A percentile compares a stretch with the other conserved stretches of the same genome.
Conservation (phyloP, 2,113 vertebrate genomes). For the Vulpes lagopus region DNA sequence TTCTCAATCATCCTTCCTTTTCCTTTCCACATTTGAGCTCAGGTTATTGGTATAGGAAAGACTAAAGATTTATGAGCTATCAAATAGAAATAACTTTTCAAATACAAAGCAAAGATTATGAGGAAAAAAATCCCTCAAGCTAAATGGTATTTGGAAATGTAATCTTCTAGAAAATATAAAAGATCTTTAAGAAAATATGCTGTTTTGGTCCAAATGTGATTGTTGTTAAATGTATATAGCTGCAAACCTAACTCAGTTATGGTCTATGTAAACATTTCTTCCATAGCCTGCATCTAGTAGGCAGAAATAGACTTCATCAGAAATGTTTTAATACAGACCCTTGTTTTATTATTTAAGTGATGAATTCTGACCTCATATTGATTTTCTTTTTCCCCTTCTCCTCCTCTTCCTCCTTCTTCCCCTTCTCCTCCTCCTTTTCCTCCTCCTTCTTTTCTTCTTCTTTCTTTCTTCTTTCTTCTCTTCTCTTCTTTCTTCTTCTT, state of each 20-base stretch:
- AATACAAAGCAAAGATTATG: slow-evolving; percentile 19
- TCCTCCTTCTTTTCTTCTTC: background rate
- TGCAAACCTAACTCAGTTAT: background rate
- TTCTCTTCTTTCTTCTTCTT: too few relatives aligned
- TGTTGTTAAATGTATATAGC: background rate
- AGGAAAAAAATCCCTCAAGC: background rate
- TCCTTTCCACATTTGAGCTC: background rate
- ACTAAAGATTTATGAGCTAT: slow-evolving; percentile 63
- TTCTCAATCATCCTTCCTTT: slow-evolving; percentile 42
- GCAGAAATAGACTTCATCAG: background rate
- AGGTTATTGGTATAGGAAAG: slow-evolving; percentile 10
- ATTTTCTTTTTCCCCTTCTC: background rate
- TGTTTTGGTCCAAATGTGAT: slow-evolving; percentile 13
- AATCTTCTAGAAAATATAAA: slow-evolving; percentile 64
- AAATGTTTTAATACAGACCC: background rate
- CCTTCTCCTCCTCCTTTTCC: too few relatives aligned
- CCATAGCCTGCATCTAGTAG: background rate
- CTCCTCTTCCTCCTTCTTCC: too few relatives aligned
- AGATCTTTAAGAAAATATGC: slow-evolving; percentile 57
- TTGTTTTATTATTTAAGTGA: slow-evolving; percentile 21
- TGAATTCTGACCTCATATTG: background rate
- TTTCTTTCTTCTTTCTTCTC: background rate
- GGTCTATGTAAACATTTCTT: background rate
- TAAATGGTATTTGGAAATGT: slow-evolving; percentile 55
- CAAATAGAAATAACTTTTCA: slow-evolving; percentile 64